A percentile compares a stretch with the other conserved stretches of the same genome.
Conservation (phyloP, 2,113 vertebrate genomes). For the Rhabdomys dilectus region DNA sequence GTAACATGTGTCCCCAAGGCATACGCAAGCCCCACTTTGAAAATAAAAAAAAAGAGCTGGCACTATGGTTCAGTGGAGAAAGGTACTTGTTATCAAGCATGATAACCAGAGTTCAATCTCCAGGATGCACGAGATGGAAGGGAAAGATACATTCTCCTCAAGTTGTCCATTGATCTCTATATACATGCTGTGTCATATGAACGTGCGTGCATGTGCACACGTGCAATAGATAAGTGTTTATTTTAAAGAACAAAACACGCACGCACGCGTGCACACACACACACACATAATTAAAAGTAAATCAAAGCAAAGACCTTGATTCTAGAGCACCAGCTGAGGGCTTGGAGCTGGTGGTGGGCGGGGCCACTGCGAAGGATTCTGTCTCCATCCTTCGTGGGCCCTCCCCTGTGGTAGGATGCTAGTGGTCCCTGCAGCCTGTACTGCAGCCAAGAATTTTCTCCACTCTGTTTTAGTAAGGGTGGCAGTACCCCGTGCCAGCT, state of each 20-base stretch:
- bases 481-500: too few species aligned
- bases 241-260: not conserved
- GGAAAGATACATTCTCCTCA: not conserved
- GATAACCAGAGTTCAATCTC: not conserved
- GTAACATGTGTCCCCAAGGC: too few species aligned
- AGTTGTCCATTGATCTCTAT: not conserved
- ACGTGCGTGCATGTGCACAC: too few species aligned
- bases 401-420: not conserved
- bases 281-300: not conserved
- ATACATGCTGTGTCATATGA: not conserved
- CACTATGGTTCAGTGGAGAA: too few species aligned
- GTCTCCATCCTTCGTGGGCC: not conserved
- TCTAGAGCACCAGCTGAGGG: fast-evolving
- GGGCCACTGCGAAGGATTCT: not conserved
- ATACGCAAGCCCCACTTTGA: not conserved
- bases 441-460: not conserved
- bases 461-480: fast-evolving
- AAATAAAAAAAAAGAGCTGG: not conserved
- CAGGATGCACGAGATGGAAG: not conserved
- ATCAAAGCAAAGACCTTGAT: not conserved
- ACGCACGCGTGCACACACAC: too few species aligned
- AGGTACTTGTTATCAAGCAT: not conserved
- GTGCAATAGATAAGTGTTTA: not conserved
- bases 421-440: too few species aligned
- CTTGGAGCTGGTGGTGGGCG: not conserved